Conservation (phyloP, 2,888 invertebrate genomes). For the Sminthurides aquaticus region DNA sequence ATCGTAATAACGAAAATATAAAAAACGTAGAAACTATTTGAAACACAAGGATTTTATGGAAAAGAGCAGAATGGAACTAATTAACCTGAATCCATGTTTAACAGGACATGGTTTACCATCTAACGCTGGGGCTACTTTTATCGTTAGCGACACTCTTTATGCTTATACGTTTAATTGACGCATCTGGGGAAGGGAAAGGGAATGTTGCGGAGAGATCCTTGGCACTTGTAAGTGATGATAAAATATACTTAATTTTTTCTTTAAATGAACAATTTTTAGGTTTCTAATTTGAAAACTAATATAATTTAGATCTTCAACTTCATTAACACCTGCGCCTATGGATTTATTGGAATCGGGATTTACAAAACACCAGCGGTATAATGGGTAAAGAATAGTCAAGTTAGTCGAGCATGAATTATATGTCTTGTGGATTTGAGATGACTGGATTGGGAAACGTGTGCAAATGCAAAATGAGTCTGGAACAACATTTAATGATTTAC, state of each 20-base stretch:
- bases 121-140: not conserved
- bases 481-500: no score
- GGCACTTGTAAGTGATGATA: not conserved
- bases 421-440: no score
- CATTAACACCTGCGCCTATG: not conserved
- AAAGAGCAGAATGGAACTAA: not conserved
- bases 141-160: constrained; percentile 1
- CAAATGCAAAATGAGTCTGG: no score
- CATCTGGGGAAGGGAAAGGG: not conserved
- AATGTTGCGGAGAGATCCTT: not conserved
- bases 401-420: no score
- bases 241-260: no score
- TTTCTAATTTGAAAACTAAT: no score
- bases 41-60: no score
- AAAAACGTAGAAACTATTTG: no score
- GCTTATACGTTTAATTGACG: not conserved
- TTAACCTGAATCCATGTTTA: not conserved
- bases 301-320: not conserved
- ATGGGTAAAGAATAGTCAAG: no score
- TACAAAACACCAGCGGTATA: not conserved
- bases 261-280: no score
- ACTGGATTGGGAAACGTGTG: no score
- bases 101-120: constrained; percentile 6
- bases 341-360: not conserved
- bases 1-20: no score